Evolutionary conservation across 2,888 invertebrate species (phyloP).

Genomic region (Ectemnius cavifrons): DNA sequence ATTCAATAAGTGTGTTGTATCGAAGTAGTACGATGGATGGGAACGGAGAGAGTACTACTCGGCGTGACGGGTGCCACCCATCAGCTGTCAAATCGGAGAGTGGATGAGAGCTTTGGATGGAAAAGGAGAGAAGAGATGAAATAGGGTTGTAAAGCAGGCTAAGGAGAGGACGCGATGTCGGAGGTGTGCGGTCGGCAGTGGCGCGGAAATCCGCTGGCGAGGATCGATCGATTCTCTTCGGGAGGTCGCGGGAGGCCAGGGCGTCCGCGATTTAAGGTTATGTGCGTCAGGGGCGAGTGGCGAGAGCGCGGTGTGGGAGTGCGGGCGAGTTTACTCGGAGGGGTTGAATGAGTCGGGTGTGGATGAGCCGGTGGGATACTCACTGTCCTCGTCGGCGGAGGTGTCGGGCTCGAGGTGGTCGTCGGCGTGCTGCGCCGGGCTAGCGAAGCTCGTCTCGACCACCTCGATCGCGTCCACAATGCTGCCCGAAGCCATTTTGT

Average conservation of each 20-base stretch:
- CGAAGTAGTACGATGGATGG: neutral
- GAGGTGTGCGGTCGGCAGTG: constrained; percentile 31
- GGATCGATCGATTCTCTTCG: constrained; percentile 42
- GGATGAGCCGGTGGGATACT: constrained; percentile 70
- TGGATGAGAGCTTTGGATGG: constrained; percentile 20
- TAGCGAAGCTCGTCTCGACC: constrained; percentile 82
- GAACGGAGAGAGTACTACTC: neutral
- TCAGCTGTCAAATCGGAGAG: constrained; percentile 69
- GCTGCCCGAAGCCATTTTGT: constrained; percentile 91
- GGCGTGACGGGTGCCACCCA: constrained; percentile 51
- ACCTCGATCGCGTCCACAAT: constrained; percentile 88
- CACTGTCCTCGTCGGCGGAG: constrained; percentile 81
- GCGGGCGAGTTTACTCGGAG: neutral
- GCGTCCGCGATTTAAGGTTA: neutral
- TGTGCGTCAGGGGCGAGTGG: neutral
- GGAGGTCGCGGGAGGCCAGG: constrained; percentile 14
- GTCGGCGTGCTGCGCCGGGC: constrained; percentile 75
- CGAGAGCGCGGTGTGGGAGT: neutral
- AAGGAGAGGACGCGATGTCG: neutral
- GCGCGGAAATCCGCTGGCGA: constrained; percentile 34
- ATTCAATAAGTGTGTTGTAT: too few species aligned
- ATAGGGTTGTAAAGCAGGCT: neutral
- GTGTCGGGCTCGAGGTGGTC: constrained; percentile 81
- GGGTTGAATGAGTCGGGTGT: neutral
- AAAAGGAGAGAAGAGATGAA: neutral